Evolutionary conservation across 2,888 invertebrate species (phyloP).

Genomic region (Nomada ruficornis): DNA sequence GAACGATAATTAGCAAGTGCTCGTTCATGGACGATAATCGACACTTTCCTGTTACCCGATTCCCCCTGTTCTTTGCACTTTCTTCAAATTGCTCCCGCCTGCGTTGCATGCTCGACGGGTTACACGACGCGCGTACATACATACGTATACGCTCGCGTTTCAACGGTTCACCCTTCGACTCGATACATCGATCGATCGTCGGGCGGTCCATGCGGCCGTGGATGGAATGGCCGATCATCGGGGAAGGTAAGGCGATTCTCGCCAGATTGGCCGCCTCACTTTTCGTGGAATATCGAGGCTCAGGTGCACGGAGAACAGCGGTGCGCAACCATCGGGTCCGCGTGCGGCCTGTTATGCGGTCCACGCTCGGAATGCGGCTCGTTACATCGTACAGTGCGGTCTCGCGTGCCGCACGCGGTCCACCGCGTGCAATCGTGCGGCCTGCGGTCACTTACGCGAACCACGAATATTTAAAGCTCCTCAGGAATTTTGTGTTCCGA

Average conservation of each 20-base stretch:
- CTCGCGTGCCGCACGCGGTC: constrained; percentile 53
- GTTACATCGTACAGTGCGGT: constrained; percentile 50
- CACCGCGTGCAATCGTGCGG: constrained; percentile 56
- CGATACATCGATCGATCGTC: not conserved
- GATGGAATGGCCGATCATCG: not conserved
- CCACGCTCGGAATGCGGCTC: constrained; percentile 55
- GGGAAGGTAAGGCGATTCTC: constrained; percentile 14
- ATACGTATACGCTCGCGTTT: not conserved
- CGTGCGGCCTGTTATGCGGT: constrained; percentile 55
- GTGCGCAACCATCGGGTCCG: constrained; percentile 38
- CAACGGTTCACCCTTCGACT: not conserved
- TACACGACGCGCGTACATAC: not conserved
- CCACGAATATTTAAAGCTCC: constrained; percentile 52
- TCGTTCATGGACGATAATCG: too few species aligned
- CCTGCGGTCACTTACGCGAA: constrained; percentile 53
- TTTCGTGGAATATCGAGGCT: constrained; percentile 24
- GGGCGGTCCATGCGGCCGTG: not conserved
- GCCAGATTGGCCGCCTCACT: constrained; percentile 29
- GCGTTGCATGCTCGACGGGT: not conserved
- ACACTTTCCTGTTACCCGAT: too few species aligned
- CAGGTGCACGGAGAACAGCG: constrained; percentile 37
- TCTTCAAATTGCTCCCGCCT: not conserved
- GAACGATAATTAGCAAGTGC: constrained; percentile 11
- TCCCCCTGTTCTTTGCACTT: not conserved
- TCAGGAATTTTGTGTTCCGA: constrained; percentile 40